These are phyloP conservation scores for Columba guinea DNA, from an alignment of 2,797 vertebrate genomes.

Conservation along the genomic window DNA sequence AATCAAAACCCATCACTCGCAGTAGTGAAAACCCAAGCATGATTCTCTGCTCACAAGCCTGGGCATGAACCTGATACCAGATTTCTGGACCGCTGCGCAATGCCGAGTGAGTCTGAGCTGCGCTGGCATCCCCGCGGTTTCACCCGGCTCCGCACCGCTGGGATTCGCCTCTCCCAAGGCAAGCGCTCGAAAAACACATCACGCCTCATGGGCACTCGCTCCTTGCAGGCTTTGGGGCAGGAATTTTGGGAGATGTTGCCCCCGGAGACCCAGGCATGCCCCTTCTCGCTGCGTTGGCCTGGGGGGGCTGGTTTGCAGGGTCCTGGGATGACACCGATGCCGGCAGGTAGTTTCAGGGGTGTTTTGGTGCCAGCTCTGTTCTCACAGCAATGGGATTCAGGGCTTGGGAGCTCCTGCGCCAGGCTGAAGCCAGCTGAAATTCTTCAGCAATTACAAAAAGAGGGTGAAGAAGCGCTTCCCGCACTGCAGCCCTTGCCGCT, in stretches of 20 bases:
- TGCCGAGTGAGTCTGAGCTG: background rate
- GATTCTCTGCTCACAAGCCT: background rate
- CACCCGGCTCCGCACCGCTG: background rate
- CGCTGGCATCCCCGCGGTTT: background rate
- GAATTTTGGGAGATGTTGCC: background rate
- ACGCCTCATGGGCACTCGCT: rapidly evolving
- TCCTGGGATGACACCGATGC: background rate
- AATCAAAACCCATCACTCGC: background rate
- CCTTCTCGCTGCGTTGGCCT: background rate
- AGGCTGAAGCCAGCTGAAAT: slow-evolving; percentile 27
- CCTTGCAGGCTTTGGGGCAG: rapidly evolving
- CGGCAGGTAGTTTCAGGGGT: background rate
- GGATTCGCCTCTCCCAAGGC: slow-evolving; percentile 7
- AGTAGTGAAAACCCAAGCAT: background rate
- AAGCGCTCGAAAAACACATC: background rate
- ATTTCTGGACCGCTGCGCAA: background rate
- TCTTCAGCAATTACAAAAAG: slow-evolving; percentile 3
- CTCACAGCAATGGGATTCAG: slow-evolving; percentile 16
- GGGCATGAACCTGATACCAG: slow-evolving; percentile 38
- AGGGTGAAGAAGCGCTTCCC: background rate
- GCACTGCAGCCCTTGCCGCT: background rate
- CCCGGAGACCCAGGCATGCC: background rate
- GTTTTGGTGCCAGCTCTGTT: slow-evolving; percentile 5
- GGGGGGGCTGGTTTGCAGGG: background rate
- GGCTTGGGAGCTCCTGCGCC: background rate